Evolutionary conservation across 2,113 vertebrate species (phyloP), one percentile per base, ranked within the genome.

Genomic region (Psammodynastes pulverulentus): DNA sequence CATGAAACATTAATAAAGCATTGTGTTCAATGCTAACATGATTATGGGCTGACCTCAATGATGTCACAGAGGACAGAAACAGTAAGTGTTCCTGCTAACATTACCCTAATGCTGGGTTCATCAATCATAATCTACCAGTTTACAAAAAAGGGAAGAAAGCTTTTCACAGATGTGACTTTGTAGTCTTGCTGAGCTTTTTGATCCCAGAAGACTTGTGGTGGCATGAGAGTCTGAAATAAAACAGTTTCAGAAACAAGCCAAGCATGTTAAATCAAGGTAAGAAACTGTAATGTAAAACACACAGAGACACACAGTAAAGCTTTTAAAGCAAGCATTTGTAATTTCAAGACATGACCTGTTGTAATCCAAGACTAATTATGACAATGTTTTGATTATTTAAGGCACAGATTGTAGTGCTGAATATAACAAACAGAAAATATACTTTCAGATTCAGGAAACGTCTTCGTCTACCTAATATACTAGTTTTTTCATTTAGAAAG

Each of bases 1-100:
- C 97, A 97, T 98, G 97, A 98, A 98, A 97, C 97, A 98, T 98
- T 98, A 97, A 98, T 98, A 98, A 98, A 98, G 97, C 96, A 92
- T 96, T 96, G 94, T 96, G 97, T 97, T 98, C 97, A 95, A 97
- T 98, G 97, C 98, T 98, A 98, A 98, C 97, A 95, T 96, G 97
- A 97, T 98, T 98, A 98, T 96, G 95, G 96, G 94, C 96, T 98
- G 98, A 98, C 98, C 98, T 96, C 95, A 58, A 97, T 91, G 96
- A 97, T 96, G 96, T 98, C 97, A 98, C 97, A 96, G 97, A 98
- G 97, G 98, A 98, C 97, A 97, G 96, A 97, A 95, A 95, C 95
- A 96, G 97, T 97, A 97, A 98, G 96, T 97, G 97, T 97, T 97
- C 97, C 97, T 97, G 98, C 97, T 98, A 98, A 96, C 97, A 98